Percentiles rank a stretch among this genome's conserved stretches.
phyloP scores from a whole-genome alignment of 1,140 invertebrate species.

The Trichonephila inaurata region DNA sequence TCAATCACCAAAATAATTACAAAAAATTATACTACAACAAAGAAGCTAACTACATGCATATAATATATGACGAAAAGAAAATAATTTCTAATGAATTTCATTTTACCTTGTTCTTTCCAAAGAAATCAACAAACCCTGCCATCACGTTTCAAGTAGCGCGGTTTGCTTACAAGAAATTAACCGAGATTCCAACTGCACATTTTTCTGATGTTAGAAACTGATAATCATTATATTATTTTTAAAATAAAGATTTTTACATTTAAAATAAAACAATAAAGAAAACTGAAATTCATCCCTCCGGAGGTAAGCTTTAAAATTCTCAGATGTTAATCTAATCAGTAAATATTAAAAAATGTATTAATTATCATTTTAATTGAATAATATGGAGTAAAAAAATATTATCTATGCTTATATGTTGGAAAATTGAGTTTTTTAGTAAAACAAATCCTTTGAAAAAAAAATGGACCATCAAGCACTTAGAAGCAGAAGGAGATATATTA shows the following conservation, averaged over 20 bases:
- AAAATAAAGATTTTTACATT: background rate
- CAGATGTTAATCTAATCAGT: background rate
- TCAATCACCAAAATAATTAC: no score
- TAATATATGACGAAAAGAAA: no score
- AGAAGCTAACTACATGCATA: no score
- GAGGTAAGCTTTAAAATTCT: background rate
- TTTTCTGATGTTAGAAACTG: background rate
- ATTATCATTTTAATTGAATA: background rate
- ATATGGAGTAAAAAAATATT: no score
- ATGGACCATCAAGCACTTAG: background rate
- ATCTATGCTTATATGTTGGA: no score
- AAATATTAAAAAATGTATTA: background rate
- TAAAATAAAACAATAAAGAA: background rate
- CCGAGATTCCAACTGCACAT: background rate
- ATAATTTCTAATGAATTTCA: background rate
- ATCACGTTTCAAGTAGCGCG: constrained; percentile 29
- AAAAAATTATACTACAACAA: no score
- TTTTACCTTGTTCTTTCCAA: constrained; percentile 62
- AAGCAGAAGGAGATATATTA: background rate
- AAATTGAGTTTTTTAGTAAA: no score
- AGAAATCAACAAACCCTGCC: constrained; percentile 67
- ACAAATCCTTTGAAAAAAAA: no score
- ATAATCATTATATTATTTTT: background rate
- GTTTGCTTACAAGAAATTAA: constrained; percentile 61
- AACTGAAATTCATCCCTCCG: background rate